Base-by-base conservation (phyloP, 2,113 vertebrate species). In the Trematocara marginatum region DNA sequence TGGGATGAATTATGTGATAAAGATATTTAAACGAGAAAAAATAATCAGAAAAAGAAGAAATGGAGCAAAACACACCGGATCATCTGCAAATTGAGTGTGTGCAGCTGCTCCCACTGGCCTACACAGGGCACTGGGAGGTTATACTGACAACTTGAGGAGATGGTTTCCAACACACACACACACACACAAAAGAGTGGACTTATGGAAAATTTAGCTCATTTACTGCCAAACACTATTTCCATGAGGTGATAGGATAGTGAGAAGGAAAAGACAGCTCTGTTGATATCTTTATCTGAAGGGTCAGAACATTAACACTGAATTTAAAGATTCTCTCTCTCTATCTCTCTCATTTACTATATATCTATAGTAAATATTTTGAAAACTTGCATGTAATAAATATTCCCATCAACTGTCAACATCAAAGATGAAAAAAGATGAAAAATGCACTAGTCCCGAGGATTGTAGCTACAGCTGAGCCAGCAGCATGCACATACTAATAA, bases 361-460 rank as follows among this genome's bases (percentile, higher is more conserved):
- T 53, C 3, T 52, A 1, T 3, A 20, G 79, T 51, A 88, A 88
- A 84, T 88, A 88, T 88, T 90, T 87, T 87, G 79, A 76, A 71
- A 88, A 61, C 31, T 79, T 64, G 11, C 35, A 54, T 64, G 13
- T 49, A 59, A 81, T 40, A 74, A 76, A 51, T 76, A 49, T 31
- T 49, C 45, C 71, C 23, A 76, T 31, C 15, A 18, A 51, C 10
- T 76, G 71, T 76, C 71, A 76, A 76, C 71, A 76, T 76, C 15
- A 49, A 76, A 51, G 45, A 51, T 51, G 71, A 76, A 76, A 76
- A 76, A 51, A 51, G 45, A 51, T 51, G 71, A 76, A 76, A 76
- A 47, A 76, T 34, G 26, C 16, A 31, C 26, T 49, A n/a, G 71
- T 5, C 45, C 15, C 4, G 3, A 51, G 26, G 16, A 49, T 11